Percentiles rank a stretch among this genome's conserved stretches.
Evolutionary conservation across 2,888 invertebrate species (phyloP).

Genomic region (Patella caerulea): DNA sequence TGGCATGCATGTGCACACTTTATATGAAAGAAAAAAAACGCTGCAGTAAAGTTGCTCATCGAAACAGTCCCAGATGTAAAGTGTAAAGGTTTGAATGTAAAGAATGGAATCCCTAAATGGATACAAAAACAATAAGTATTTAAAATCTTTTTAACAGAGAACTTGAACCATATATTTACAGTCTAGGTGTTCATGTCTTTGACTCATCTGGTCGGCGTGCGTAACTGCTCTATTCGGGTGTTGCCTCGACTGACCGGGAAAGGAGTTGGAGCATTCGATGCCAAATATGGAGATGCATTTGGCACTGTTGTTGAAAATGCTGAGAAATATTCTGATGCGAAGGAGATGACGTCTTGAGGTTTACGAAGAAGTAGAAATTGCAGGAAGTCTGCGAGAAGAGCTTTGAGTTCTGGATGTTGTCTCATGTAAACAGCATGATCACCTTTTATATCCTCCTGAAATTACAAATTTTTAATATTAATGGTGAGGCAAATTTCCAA

Average conservation of each 20-base stretch:
- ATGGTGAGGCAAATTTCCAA: no score
- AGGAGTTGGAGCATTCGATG: constrained; percentile 58
- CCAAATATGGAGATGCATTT: constrained; percentile 56
- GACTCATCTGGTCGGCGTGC: constrained; percentile 51
- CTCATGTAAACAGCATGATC: constrained; percentile 69
- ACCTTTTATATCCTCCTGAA: constrained; percentile 68
- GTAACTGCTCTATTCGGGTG: constrained; percentile 55
- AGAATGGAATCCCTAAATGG: no score
- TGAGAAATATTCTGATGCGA: constrained; percentile 70
- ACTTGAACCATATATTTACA: no score
- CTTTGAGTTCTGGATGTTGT: constrained; percentile 69
- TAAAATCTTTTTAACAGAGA: no score
- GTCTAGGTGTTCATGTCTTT: no score
- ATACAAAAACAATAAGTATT: no score
- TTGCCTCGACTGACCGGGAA: constrained; percentile 62
- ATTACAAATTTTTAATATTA: background rate
- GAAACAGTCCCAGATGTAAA: no score
- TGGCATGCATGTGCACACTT: no score
- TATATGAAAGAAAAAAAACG: no score
- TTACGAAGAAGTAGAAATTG: constrained; percentile 70
- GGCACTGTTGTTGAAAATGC: constrained; percentile 66
- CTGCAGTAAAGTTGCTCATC: no score
- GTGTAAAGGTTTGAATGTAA: no score
- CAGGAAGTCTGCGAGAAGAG: constrained; percentile 70
- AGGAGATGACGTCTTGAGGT: constrained; percentile 68